phyloP scores from a whole-genome alignment of 2,113 vertebrate genomes.

The Gila orcuttii region DNA sequence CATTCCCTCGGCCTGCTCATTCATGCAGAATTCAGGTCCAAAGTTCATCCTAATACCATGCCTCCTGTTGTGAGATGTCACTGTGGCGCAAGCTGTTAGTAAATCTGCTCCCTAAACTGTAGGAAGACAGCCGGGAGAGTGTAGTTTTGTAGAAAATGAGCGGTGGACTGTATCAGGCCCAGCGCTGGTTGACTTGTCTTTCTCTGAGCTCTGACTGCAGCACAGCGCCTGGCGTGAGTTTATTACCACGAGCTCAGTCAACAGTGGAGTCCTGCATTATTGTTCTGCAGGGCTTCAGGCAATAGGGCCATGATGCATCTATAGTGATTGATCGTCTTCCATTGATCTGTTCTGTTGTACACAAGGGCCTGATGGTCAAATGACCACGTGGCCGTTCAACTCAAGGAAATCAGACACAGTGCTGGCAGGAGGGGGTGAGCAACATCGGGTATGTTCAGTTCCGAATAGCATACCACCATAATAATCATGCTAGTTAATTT shows the following conservation, averaged over 20 bases:
- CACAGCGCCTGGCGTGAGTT: neutral
- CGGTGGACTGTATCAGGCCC: neutral
- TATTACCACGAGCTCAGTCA: neutral
- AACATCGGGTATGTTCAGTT: too few relatives aligned
- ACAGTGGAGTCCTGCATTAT: constrained; percentile 26
- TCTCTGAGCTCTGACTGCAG: neutral
- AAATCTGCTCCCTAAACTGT: neutral
- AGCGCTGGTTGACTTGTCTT: neutral
- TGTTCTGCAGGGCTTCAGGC: neutral
- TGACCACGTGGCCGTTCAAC: neutral
- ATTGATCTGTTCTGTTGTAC: constrained; percentile 13
- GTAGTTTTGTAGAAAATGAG: neutral
- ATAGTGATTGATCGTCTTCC: constrained; percentile 24
- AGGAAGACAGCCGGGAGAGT: neutral
- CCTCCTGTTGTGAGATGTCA: neutral
- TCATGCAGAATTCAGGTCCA: neutral
- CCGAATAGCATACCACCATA: too few relatives aligned
- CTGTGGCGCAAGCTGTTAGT: neutral
- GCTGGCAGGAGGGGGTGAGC: too few relatives aligned
- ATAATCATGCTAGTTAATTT: too few relatives aligned
- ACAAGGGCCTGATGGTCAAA: constrained; percentile 55
- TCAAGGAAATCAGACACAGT: neutral
- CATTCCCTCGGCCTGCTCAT: neutral
- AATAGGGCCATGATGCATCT: neutral
- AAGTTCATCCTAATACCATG: constrained; percentile 8